A percentile compares a stretch with the other conserved stretches of the same genome.
Evolutionary conservation across 2,797 vertebrate genomes (phyloP).

Genomic region (Chelon labrosus): DNA sequence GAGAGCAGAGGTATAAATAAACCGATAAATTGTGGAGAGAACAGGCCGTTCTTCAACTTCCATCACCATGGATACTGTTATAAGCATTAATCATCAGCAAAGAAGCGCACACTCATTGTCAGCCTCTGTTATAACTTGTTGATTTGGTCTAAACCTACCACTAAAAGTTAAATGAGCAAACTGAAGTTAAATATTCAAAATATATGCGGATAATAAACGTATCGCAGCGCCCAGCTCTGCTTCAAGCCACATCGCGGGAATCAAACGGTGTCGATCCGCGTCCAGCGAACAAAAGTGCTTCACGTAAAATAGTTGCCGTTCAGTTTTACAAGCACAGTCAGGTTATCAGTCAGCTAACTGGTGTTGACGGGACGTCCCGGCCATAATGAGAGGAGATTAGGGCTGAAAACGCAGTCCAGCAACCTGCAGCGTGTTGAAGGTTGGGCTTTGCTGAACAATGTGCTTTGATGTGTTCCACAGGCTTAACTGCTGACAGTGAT

Average conservation of each 20-base stretch:
- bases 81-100: background rate
- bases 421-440: slow-evolving; percentile 16
- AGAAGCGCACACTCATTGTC: background rate
- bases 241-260: background rate
- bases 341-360: slow-evolving; percentile 6
- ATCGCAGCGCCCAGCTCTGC: background rate
- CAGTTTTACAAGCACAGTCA: slow-evolving; percentile 17
- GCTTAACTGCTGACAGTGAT: slow-evolving; percentile 85
- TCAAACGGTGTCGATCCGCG: background rate
- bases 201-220: background rate
- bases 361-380: slow-evolving; percentile 1
- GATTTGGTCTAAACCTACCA: background rate
- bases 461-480: slow-evolving; percentile 77
- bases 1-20: slow-evolving; percentile 5
- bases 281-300: background rate
- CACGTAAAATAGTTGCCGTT: background rate
- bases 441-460: slow-evolving; percentile 35
- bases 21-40: background rate
- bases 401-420: background rate
- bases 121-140: background rate
- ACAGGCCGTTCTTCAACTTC: background rate
- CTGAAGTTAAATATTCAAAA: background rate
- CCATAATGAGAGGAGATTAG: slow-evolving; percentile 8
- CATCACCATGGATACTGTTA: slow-evolving; percentile 3
- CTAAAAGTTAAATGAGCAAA: too few species aligned